Base-by-base conservation (phyloP, 64 coral and sea anemone species). In the Exaiptasia diaphana region DNA sequence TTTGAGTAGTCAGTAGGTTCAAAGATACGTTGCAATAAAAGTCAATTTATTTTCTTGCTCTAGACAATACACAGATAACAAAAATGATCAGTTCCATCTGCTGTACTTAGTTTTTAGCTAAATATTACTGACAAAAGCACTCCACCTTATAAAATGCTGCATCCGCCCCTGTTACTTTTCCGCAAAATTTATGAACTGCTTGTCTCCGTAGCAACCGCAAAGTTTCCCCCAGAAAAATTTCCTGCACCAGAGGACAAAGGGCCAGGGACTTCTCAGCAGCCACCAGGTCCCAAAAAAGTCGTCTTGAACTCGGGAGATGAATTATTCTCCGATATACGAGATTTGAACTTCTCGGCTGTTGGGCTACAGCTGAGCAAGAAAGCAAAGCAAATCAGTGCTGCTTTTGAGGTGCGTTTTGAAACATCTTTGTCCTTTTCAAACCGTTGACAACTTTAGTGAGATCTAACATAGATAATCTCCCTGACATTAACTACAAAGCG, bases 331-430 rank as follows among this genome's bases (percentile, higher is more conserved):
- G 95, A 99, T 18, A 89, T 99, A 23, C 44, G 95, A 70, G 95
- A 99, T 69, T 37, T 88, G 59, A 99, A 99, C 76, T 99, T 99
- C 75, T 99, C 90, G 2, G 95, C 89, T 37, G 95, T 99, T 34
- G 95, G 95, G 22, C 71, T 91, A 49, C 75, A 91, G 0, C 58
- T 99, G 53, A 99, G 95, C 39, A 84, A 81, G 32, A 88, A 35
- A 75, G 95, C 95, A 27, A 99, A 93, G 55, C 85, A 99, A 29
- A 99, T 99, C 49, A 92, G 89, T 86, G 95, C 95, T 41, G 95
- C 89, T n/a, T 99, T 99, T 82, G 95, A 99, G 90, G 95, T 99
- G 20, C 9, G 41, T 54, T 39, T 50, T 54, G n/a, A n/a, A n/a
- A n/a, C n/a, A 29, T 33, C 37, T 27, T 14, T 9, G 28, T 20